phyloP scores from a whole-genome alignment of 1,140 invertebrate genomes.

The Cotesia typhae region DNA sequence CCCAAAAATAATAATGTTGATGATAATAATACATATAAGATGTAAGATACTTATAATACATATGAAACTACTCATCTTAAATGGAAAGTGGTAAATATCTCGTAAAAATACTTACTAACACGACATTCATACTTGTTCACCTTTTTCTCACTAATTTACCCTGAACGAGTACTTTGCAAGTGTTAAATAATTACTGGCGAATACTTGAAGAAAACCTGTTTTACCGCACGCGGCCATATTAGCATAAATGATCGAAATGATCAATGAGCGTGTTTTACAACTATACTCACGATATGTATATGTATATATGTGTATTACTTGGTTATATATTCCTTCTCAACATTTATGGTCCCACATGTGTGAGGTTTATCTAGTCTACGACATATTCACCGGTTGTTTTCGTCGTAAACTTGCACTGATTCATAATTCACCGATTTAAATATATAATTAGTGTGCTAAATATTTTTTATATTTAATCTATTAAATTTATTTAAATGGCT shows the following conservation, averaged over 20 bases:
- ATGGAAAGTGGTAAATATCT: slow-evolving; percentile 10
- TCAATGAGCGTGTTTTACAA: slow-evolving; percentile 51
- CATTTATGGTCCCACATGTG: no score
- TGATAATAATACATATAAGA: no score
- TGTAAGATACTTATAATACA: not conserved
- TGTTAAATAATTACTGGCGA: slow-evolving; percentile 61
- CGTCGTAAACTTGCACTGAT: no score
- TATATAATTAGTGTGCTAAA: no score
- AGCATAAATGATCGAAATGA: slow-evolving; percentile 62
- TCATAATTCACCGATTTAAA: no score
- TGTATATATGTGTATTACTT: slow-evolving; percentile 37
- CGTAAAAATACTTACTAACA: slow-evolving; percentile 17
- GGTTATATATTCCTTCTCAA: no score
- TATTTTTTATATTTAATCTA: no score
- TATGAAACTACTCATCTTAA: not conserved
- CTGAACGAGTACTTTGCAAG: slow-evolving; percentile 52
- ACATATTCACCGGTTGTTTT: no score
- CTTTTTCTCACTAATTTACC: slow-evolving; percentile 47
- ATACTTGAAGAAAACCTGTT: slow-evolving; percentile 53
- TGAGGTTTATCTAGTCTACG: no score
- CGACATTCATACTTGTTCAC: slow-evolving; percentile 13
- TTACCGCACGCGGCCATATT: slow-evolving; percentile 45
- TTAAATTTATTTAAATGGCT: no score
- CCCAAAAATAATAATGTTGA: no score
- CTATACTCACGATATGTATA: slow-evolving; percentile 31